These are phyloP conservation scores for Gadopsis marmoratus DNA, from an alignment of 2,797 vertebrate genomes.

Conservation along the genomic window DNA sequence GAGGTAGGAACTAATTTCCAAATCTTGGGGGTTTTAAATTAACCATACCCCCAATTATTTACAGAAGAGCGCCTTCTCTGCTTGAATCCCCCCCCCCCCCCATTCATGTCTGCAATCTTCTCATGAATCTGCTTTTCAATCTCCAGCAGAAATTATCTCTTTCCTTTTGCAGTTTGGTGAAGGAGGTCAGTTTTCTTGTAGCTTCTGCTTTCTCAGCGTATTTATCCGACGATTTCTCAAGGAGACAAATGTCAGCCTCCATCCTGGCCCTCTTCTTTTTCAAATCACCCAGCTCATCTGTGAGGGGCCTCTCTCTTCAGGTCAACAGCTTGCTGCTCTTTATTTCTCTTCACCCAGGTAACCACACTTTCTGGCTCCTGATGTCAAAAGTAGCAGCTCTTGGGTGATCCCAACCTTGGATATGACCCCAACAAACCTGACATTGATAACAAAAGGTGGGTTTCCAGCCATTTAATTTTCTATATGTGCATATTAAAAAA, in stretches of 20 bases:
- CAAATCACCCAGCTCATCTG: slow-evolving; percentile 19
- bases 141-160: neutral
- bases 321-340: slow-evolving; percentile 22
- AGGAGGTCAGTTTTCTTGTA: slow-evolving; percentile 16
- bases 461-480: no score
- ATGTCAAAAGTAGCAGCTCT: neutral
- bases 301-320: neutral
- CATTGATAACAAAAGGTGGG: neutral
- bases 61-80: neutral
- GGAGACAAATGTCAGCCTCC: slow-evolving; percentile 25
- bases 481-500: no score
- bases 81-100: neutral
- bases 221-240: slow-evolving; percentile 17
- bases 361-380: neutral
- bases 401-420: neutral
- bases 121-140: slow-evolving; percentile 6
- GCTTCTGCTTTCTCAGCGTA: slow-evolving; percentile 15
- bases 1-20: neutral
- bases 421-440: neutral
- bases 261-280: slow-evolving; percentile 6
- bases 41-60: slow-evolving; percentile 1
- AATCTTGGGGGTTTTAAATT: neutral
- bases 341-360: neutral
- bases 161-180: neutral
- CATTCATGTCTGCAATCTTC: neutral